phyloP scores from a whole-genome alignment of 2,113 vertebrate species.

The Ageneiosus marmoratus region DNA sequence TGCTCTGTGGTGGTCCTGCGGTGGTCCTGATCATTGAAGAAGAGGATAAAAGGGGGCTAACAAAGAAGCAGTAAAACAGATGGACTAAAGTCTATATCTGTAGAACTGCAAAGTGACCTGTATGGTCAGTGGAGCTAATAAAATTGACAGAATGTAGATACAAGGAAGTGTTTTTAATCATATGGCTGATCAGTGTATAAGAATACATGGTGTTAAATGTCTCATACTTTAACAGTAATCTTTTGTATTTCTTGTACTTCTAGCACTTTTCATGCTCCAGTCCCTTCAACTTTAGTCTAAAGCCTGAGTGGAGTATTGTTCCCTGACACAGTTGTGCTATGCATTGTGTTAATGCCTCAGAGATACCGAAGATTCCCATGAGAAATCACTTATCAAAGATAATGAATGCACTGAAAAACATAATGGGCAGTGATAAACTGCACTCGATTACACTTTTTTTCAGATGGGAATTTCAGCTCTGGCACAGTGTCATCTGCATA shows the following conservation, averaged over 20 bases:
- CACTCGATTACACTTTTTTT: constrained; percentile 18
- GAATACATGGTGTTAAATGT: not conserved
- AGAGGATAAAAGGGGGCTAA: no score
- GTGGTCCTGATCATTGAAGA: no score
- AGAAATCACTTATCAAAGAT: constrained; percentile 50
- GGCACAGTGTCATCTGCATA: constrained; percentile 30
- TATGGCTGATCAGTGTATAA: no score
- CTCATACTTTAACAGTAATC: not conserved
- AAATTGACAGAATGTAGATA: no score
- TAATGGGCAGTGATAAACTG: constrained; percentile 42
- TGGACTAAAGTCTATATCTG: no score
- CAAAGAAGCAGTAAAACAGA: no score
- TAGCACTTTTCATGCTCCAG: not conserved
- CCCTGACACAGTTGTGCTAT: constrained; percentile 38
- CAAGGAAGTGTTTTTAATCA: no score
- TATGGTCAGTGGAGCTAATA: no score
- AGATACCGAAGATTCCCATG: constrained; percentile 34
- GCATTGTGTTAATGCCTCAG: constrained; percentile 28
- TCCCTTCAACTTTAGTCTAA: not conserved
- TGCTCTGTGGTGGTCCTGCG: no score
- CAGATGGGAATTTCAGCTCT: constrained; percentile 40
- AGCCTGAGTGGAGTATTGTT: constrained; percentile 23
- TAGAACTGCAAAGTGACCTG: no score
- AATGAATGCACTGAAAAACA: constrained; percentile 43
- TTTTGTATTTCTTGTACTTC: not conserved